Conservation (phyloP, 2,797 vertebrate genomes). For the Oophaga sylvatica region DNA sequence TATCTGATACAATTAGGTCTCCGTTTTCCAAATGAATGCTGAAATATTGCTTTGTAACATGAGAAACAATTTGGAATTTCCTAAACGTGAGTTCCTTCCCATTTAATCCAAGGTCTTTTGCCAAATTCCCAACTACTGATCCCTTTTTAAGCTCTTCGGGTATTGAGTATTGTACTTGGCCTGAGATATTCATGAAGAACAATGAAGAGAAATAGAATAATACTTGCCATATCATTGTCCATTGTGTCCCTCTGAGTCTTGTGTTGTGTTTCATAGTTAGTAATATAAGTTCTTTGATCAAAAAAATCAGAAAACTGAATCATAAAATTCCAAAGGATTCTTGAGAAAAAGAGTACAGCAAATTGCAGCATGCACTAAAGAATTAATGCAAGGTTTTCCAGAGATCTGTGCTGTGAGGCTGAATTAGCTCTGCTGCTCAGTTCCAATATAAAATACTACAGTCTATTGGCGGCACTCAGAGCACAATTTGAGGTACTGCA, state of each 20-base stretch:
- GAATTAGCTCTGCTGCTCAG: not conserved
- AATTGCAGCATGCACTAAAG: not conserved
- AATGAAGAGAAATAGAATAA: not conserved
- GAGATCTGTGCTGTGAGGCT: not conserved
- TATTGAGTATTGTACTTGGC: conserved; percentile 22
- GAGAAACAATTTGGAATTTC: conserved; percentile 65
- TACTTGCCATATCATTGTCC: conserved; percentile 1
- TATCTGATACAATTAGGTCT: conserved; percentile 65
- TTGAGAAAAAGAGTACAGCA: not conserved
- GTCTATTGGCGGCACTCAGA: conserved; percentile 30
- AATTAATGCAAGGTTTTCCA: not conserved
- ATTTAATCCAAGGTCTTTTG: conserved; percentile 66
- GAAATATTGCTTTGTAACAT: conserved; percentile 66
- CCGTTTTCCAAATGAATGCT: conserved; percentile 69
- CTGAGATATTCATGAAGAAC: not conserved
- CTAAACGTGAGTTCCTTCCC: conserved; percentile 61
- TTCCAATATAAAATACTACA: not conserved
- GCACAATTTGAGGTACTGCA: conserved; percentile 23
- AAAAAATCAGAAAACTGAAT: not conserved
- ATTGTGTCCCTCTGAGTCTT: conserved; percentile 38
- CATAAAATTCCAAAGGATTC: not conserved
- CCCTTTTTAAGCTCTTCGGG: conserved; percentile 65
- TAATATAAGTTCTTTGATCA: not conserved
- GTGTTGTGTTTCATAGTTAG: not conserved
- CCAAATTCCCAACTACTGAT: conserved; percentile 66